Percentiles rank a stretch among this genome's conserved stretches.
Evolutionary conservation across 2,113 vertebrate genomes (phyloP).

Genomic region (Empidonax traillii): DNA sequence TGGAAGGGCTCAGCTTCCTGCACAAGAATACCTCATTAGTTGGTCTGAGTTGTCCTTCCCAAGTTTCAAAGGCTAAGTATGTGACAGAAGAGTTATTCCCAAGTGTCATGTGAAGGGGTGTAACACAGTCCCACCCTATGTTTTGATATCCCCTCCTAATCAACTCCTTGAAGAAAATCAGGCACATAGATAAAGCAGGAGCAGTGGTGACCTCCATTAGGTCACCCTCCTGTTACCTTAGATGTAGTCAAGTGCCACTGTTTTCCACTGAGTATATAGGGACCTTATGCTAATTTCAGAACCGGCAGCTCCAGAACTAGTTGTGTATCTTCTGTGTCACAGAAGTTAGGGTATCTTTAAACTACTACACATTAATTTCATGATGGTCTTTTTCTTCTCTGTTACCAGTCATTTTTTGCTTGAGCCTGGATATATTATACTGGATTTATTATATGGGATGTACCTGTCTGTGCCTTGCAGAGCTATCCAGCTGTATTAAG

Average conservation of each 20-base stretch:
- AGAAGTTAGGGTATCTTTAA: neutral
- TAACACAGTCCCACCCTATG: neutral
- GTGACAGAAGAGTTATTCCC: neutral
- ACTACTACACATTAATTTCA: neutral
- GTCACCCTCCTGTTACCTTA: neutral
- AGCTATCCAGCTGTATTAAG: neutral
- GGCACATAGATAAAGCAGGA: neutral
- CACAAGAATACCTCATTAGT: neutral
- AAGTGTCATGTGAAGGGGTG: neutral
- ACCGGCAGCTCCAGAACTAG: neutral
- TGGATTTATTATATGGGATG: neutral
- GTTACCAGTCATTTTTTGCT: neutral
- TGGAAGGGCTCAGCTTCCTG: neutral
- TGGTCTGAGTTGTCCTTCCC: neutral
- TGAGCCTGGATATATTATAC: fast-evolving
- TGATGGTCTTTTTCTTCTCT: neutral
- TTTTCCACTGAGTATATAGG: neutral
- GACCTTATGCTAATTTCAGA: neutral
- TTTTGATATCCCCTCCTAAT: neutral
- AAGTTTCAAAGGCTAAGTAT: neutral
- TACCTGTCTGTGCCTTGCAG: neutral
- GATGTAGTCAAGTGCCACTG: neutral
- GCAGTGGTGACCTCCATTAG: neutral
- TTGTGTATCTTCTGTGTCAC: neutral
- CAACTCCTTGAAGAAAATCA: neutral